Evolutionary conservation across 2,113 vertebrate species (phyloP).

Genomic region (Rhizomys pruinosus): DNA sequence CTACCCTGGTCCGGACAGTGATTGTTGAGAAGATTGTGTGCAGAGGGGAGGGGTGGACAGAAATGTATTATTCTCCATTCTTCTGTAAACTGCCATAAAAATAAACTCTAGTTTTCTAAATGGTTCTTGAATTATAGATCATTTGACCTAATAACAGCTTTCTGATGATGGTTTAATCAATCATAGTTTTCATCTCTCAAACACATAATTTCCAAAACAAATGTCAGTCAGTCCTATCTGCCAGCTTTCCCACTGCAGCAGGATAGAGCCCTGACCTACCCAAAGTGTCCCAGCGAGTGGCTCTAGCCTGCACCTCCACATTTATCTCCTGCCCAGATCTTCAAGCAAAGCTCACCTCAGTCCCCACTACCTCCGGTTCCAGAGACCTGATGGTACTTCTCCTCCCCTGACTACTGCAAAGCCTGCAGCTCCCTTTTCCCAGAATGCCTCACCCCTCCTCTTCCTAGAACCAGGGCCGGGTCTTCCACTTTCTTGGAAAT

Average conservation of each 20-base stretch:
- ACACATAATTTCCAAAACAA: background rate
- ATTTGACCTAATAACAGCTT: background rate
- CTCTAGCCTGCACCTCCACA: background rate
- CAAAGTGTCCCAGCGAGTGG: background rate
- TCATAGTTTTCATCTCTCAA: background rate
- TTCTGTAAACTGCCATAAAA: background rate
- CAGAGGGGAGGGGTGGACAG: fast-evolving
- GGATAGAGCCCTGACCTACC: background rate
- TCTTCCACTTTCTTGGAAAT: no score
- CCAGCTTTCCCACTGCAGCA: background rate
- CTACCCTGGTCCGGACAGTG: no score
- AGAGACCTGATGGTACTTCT: no score
- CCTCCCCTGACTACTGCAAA: no score
- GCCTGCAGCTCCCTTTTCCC: no score
- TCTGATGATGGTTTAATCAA: background rate
- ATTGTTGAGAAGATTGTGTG: background rate
- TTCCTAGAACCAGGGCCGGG: no score
- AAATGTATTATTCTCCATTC: background rate
- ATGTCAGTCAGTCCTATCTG: background rate
- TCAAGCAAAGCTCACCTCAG: no score
- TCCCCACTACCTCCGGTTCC: background rate
- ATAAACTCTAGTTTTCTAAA: background rate
- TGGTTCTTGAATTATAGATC: constrained; percentile 7
- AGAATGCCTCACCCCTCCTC: no score
- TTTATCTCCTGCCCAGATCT: background rate